Base-by-base conservation (phyloP, 2,888 invertebrate species). In the Caenorhabditis afra region DNA sequence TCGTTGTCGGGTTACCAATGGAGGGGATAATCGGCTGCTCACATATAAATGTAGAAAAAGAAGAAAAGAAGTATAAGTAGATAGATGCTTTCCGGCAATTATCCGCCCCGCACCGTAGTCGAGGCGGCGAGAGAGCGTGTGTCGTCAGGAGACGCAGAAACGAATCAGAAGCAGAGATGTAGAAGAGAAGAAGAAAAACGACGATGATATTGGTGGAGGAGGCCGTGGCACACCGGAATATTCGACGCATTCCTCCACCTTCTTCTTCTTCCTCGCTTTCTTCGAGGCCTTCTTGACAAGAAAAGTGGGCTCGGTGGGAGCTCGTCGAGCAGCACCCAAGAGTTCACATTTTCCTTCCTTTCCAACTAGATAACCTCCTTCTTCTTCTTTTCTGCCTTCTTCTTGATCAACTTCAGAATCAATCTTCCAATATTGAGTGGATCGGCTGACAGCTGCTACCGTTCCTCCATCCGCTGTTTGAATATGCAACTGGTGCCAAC, bases 11-110 rank as follows among this genome's bases (percentile, higher is more conserved):
- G 39, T 11, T 57, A 57, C 44, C 70, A 39, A 41, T 22, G 18
- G 22, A 41, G 18, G n/a, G 61, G 62, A 64, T 71, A 71, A 71
- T 71, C 64, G 71, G 50, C 20, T 53, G 47, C 57, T 41, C 71
- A 41, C 50, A 73, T 45, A 66, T 45, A 66, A 61, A 66, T 61
- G 74, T 66, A 61, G 65, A 75, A 71, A 77, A 70, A 61, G 58
- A 65, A 58, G 65, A 66, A 29, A 66, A 65, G 70, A 71, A 78
- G 61, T 71, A 78, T 57, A 78, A 73, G 78, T 67, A 71, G 78
- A 78, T 78, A 71, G 71, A 78, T 78, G 67, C 57, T 78, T 78
- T 78, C 78, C 78, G 78, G 78, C 78, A 78, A 78, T 78, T 78
- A 78, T 78, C 62, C 64, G 47, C 71, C n/a, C n/a, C 71, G 71